Evolutionary conservation across 2,888 invertebrate genomes (phyloP).

Genomic region (Melinopterus prodromus): DNA sequence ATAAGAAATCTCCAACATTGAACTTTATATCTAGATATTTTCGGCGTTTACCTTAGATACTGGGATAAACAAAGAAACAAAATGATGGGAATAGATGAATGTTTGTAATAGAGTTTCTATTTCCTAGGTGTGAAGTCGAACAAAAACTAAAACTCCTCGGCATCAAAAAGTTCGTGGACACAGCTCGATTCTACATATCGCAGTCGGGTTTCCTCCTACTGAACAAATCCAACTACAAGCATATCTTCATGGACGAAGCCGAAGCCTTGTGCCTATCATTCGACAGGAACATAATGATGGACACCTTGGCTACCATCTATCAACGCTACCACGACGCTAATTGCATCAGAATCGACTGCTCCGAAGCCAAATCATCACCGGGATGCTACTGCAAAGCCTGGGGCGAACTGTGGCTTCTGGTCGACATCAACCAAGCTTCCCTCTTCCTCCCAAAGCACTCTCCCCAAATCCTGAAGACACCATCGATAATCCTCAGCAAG

Average conservation of each 20-base stretch:
- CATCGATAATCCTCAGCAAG: constrained; percentile 51
- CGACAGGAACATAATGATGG: constrained; percentile 49
- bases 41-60: no score
- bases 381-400: constrained; percentile 41
- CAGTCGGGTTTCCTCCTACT: constrained; percentile 49
- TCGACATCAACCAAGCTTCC: constrained; percentile 57
- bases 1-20: no score
- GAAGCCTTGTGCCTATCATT: constrained; percentile 56
- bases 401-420: constrained; percentile 58
- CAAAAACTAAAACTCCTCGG: constrained; percentile 49
- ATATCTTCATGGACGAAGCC: constrained; percentile 58
- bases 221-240: constrained; percentile 52
- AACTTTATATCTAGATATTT: no score
- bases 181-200: constrained; percentile 53
- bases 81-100: no score
- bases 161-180: constrained; percentile 52
- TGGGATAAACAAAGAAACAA: not conserved
- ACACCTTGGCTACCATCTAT: constrained; percentile 50
- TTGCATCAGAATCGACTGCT: constrained; percentile 44
- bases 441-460: constrained; percentile 55
- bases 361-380: constrained; percentile 27
- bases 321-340: constrained; percentile 52
- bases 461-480: constrained; percentile 51
- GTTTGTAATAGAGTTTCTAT: no score
- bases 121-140: constrained; percentile 51